A percentile compares a stretch with the other conserved stretches of the same genome.
These are phyloP conservation scores for Clanis bilineata DNA, from an alignment of 2,888 invertebrate genomes.

Conservation along the genomic window DNA sequence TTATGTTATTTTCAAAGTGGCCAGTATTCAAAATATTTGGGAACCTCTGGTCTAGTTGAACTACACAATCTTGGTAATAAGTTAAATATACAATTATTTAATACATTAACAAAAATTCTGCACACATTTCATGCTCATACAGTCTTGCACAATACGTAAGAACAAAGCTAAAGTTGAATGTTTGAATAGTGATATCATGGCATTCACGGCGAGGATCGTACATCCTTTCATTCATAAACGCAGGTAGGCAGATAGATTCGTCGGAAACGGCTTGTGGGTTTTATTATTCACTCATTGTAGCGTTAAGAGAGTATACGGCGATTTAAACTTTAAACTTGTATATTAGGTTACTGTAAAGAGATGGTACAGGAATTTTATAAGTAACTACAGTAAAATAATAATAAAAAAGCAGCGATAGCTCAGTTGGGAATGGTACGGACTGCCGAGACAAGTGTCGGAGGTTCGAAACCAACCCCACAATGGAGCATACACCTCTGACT, in stretches of 20 bases:
- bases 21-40: too few relatives aligned
- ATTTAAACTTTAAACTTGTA: neutral
- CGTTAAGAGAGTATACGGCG: neutral
- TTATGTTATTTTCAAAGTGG: too few relatives aligned
- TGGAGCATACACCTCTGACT: too few relatives aligned
- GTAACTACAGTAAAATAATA: too few relatives aligned
- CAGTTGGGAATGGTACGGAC: too few relatives aligned
- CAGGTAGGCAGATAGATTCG: constrained; percentile 35
- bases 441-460: too few relatives aligned
- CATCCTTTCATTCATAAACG: constrained; percentile 40
- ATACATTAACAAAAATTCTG: neutral
- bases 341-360: neutral
- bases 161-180: constrained; percentile 6
- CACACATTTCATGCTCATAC: neutral
- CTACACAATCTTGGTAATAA: too few relatives aligned
- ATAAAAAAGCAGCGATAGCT: too few relatives aligned
- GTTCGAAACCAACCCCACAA: too few relatives aligned
- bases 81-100: too few relatives aligned
- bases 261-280: constrained; percentile 27
- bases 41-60: too few relatives aligned
- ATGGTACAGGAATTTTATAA: too few relatives aligned
- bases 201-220: constrained; percentile 11
- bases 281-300: constrained; percentile 13
- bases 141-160: neutral
- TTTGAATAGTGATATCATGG: constrained; percentile 32